phyloP scores from a whole-genome alignment of 92 coral and sea anemone species.

The Heteractis magnifica region DNA sequence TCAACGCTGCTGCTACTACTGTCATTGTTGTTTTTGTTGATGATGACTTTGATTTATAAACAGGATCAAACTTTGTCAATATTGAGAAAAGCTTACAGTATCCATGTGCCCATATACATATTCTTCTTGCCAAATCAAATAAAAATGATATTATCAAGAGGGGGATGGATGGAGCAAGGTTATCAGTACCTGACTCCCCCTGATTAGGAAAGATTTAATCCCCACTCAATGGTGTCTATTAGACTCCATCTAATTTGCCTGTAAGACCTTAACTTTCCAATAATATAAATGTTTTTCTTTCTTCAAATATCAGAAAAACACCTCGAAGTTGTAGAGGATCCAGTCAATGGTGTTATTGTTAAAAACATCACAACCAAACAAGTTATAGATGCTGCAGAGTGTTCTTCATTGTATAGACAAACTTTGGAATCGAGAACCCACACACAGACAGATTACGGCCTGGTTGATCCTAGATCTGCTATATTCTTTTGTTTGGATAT shows the following conservation, averaged over 20 bases:
- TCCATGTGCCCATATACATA: no score
- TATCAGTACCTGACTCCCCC: no score
- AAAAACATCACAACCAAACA: conserved; percentile 55
- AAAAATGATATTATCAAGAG: no score
- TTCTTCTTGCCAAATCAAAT: no score
- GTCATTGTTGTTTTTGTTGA: background rate
- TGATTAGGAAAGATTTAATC: no score
- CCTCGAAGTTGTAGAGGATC: conserved; percentile 57
- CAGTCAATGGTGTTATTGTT: conserved; percentile 43
- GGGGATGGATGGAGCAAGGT: no score
- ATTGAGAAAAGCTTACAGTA: no score
- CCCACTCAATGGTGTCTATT: no score
- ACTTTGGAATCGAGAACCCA: conserved; percentile 64
- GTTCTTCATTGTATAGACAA: conserved; percentile 69
- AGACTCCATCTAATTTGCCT: no score
- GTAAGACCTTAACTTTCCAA: background rate
- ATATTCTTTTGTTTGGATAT: conserved; percentile 66
- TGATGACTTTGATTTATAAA: background rate
- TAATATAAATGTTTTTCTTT: background rate
- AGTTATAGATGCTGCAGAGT: conserved; percentile 81
- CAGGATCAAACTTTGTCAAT: no score
- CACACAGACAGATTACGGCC: conserved; percentile 66
- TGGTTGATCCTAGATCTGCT: conserved; percentile 59
- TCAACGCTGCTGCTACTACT: background rate
- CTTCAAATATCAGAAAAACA: conserved; percentile 34